Evolutionary conservation across 1,140 invertebrate species (phyloP).

Genomic region (Teleogryllus occipitalis): DNA sequence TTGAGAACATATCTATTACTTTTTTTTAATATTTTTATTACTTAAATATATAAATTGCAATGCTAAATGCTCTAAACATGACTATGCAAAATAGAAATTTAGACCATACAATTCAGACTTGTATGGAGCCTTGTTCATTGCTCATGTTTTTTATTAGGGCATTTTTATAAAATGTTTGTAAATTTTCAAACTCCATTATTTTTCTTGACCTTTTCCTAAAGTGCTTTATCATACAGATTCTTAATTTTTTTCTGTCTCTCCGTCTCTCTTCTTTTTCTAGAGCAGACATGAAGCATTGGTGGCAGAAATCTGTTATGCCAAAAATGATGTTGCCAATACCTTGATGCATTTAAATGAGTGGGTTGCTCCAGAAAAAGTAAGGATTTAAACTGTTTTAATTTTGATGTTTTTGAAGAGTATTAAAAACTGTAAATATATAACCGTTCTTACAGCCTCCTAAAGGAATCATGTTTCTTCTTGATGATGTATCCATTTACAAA

Average conservation of each 20-base stretch:
- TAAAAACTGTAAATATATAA: neutral
- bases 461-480: constrained; percentile 57
- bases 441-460: constrained; percentile 50
- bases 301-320: constrained; percentile 12
- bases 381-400: neutral
- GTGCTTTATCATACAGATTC: too few relatives aligned
- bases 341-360: constrained; percentile 8
- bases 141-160: too few relatives aligned
- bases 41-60: too few relatives aligned
- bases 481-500: constrained; percentile 59
- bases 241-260: neutral
- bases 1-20: too few relatives aligned
- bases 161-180: too few relatives aligned
- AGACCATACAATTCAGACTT: too few relatives aligned
- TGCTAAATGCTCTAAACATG: too few relatives aligned
- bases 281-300: constrained; percentile 19
- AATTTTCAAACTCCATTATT: too few relatives aligned
- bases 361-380: constrained; percentile 14
- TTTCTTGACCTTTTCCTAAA: too few relatives aligned
- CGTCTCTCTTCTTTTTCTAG: constrained; percentile 6
- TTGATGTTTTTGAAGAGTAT: neutral
- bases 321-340: constrained; percentile 18
- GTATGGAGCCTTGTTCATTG: too few relatives aligned
- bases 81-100: too few relatives aligned
- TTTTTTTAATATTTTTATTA: too few relatives aligned